phyloP scores from a whole-genome alignment of 2,797 vertebrate species.

The Hirundo rustica region DNA sequence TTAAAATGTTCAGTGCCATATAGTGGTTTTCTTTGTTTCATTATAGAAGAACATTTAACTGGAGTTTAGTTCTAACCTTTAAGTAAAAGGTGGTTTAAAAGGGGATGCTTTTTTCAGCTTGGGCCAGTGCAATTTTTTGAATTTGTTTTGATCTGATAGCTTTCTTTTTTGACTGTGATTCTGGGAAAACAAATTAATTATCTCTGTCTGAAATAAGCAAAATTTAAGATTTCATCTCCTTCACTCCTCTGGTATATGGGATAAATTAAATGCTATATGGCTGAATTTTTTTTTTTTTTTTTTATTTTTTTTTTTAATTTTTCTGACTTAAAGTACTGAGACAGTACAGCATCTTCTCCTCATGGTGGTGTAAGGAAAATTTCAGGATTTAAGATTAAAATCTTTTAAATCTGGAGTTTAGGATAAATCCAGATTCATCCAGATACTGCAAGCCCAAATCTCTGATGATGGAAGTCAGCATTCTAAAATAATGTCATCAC shows the following conservation, averaged over 20 bases:
- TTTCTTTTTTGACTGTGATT: not conserved
- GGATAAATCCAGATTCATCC: not conserved
- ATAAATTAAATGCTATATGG: not conserved
- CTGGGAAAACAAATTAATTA: not conserved
- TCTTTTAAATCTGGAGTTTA: not conserved
- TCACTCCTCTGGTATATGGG: not conserved
- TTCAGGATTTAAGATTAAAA: not conserved
- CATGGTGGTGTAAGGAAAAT: not conserved
- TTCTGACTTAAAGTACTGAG: not conserved
- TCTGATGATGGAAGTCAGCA: not conserved
- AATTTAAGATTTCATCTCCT: not conserved
- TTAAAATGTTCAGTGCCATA: not conserved
- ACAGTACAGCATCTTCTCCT: not conserved
- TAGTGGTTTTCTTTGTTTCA: not conserved
- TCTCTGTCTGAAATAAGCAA: not conserved
- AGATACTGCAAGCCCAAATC: not conserved
- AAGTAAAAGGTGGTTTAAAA: not conserved
- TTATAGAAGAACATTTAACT: not conserved
- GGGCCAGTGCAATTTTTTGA: fast-evolving
- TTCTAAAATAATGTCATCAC: not conserved
- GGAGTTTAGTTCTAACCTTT: not conserved
- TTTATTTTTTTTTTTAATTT: too few species aligned
- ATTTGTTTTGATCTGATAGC: not conserved
- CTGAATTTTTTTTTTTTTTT: too few species aligned
- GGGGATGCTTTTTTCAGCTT: not conserved